phyloP scores from a whole-genome alignment of 2,797 vertebrate genomes.

The Pangasius larnaudii region DNA sequence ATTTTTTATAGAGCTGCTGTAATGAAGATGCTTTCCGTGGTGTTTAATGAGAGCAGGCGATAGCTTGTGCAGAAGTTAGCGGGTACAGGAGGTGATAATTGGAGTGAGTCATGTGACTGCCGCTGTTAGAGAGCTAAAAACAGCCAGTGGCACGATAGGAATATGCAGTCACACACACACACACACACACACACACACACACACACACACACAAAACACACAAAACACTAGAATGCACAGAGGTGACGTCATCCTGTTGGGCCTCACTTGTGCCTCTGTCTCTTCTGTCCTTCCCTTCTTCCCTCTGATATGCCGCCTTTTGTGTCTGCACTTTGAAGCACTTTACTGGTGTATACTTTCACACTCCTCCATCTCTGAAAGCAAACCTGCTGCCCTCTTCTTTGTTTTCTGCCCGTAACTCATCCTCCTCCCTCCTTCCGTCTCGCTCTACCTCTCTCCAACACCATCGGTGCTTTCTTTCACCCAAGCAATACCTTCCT shows the following conservation, averaged over 20 bases:
- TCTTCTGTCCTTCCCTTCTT: conserved; percentile 18
- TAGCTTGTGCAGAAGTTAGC: conserved; percentile 56
- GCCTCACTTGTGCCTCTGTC: conserved; percentile 18
- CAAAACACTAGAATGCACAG: conserved; percentile 9
- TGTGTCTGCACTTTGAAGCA: conserved; percentile 40
- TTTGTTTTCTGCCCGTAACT: conserved; percentile 41
- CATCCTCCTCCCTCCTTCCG: background rate
- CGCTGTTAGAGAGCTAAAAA: conserved; percentile 55
- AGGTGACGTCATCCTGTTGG: conserved; percentile 41
- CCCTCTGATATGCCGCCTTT: conserved; percentile 18
- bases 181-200: background rate
- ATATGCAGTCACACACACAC: background rate
- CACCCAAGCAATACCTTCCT: background rate
- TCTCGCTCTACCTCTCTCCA: conserved; percentile 1
- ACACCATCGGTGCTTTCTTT: background rate
- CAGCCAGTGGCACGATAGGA: conserved; percentile 29
- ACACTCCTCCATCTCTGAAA: conserved; percentile 36
- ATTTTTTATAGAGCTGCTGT: conserved; percentile 21
- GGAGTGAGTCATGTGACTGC: conserved; percentile 60
- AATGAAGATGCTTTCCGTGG: conserved; percentile 53
- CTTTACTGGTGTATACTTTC: conserved; percentile 43
- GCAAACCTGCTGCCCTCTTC: conserved; percentile 37
- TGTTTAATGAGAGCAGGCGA: conserved; percentile 60
- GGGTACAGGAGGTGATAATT: conserved; percentile 66
- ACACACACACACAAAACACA: background rate